These are phyloP conservation scores for Hydropsyche betteni DNA, from an alignment of 2,888 invertebrate genomes.

Conservation along the genomic window DNA sequence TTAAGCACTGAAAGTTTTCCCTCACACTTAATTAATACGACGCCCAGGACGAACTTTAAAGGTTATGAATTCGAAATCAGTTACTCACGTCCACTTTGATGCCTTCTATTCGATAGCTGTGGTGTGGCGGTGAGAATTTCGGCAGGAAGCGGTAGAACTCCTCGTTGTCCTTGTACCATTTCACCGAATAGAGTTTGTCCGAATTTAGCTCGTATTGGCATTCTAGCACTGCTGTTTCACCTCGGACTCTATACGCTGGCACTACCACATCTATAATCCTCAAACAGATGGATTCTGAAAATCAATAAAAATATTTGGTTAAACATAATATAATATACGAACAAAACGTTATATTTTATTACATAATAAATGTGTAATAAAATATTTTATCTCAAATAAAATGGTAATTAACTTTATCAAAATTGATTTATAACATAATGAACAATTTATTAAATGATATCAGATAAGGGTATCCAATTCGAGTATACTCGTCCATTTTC, in stretches of 20 bases:
- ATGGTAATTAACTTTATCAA: too few relatives aligned
- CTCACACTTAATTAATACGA: not conserved
- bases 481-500: too few relatives aligned
- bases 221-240: constrained; percentile 72
- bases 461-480: too few relatives aligned
- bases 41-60: not conserved
- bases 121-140: constrained; percentile 74
- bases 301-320: too few relatives aligned
- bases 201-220: constrained; percentile 74
- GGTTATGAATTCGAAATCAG: constrained; percentile 12
- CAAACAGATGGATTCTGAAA: constrained; percentile 65
- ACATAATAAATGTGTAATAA: too few relatives aligned
- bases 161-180: constrained; percentile 87
- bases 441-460: too few relatives aligned
- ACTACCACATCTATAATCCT: constrained; percentile 71
- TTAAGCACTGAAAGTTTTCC: not conserved
- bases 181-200: constrained; percentile 79
- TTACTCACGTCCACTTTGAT: constrained; percentile 75
- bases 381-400: too few relatives aligned
- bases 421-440: too few relatives aligned
- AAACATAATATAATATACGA: too few relatives aligned
- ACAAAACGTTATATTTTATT: too few relatives aligned
- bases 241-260: constrained; percentile 71
- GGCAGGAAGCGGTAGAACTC: constrained; percentile 85
- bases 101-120: constrained; percentile 75